Conservation (phyloP, 2,113 vertebrate genomes). For the Pholis gunnellus region DNA sequence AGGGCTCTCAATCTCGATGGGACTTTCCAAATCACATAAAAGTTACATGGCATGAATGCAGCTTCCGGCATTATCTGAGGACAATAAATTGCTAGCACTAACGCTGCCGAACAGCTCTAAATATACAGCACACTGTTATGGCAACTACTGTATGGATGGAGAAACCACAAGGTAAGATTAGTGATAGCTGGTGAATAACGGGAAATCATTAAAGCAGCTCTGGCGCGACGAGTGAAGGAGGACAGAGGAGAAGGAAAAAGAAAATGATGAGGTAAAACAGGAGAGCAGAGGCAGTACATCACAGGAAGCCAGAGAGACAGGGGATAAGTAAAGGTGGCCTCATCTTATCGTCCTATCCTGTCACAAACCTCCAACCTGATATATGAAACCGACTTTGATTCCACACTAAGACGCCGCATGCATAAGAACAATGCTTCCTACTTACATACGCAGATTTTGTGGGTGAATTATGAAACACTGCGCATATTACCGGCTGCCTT, state of each 20-base stretch:
- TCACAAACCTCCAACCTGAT: slow-evolving; percentile 70
- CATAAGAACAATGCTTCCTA: slow-evolving; percentile 48
- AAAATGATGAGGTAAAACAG: slow-evolving; percentile 73
- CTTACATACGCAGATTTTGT: slow-evolving; percentile 62
- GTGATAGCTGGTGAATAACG: slow-evolving; percentile 62
- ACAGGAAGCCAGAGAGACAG: slow-evolving; percentile 61
- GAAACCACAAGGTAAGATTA: slow-evolving; percentile 34
- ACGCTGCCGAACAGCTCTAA: slow-evolving; percentile 14
- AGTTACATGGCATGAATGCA: slow-evolving; percentile 5
- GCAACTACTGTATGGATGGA: slow-evolving; percentile 18
- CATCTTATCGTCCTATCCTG: slow-evolving; percentile 74
- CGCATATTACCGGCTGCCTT: slow-evolving; percentile 38
- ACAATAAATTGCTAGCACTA: neutral
- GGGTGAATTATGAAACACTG: slow-evolving; percentile 62
- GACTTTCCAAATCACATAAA: neutral
- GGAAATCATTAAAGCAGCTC: slow-evolving; percentile 65
- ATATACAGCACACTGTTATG: slow-evolving; percentile 10
- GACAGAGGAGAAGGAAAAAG: slow-evolving; percentile 47
- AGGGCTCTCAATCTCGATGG: neutral
- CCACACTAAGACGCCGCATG: slow-evolving; percentile 48
- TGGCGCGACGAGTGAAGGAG: slow-evolving; percentile 37
- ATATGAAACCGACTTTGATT: slow-evolving; percentile 72
- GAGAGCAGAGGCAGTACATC: slow-evolving; percentile 75
- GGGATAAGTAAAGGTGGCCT: slow-evolving; percentile 77
- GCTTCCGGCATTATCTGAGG: slow-evolving; percentile 15